Evolutionary conservation across 2,888 invertebrate genomes (phyloP), one percentile per base, ranked within the genome.

Genomic region (Ypsolopha sequella): DNA sequence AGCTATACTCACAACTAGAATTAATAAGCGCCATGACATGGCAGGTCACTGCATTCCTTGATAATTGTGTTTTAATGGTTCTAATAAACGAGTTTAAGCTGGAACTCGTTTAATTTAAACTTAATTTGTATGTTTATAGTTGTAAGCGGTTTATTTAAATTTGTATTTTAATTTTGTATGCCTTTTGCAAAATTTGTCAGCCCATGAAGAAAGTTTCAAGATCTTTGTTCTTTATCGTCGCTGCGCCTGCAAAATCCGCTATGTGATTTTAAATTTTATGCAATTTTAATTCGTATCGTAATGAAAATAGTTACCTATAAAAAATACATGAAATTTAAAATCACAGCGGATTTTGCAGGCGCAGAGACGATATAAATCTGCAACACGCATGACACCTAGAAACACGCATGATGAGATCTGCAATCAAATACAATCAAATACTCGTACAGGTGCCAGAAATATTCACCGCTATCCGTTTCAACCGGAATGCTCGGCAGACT

Each of bases 11-110:
- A 24, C 10, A 8, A 41, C 7, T 7, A 24, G n/a, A 7, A 45
- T 36, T 36, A 7, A 39, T 41, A 41, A 39, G 41, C 43, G 11
- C 49, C n/a, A n/a, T n/a, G 24, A 9, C 2, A 36, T 14, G 36
- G 43, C 35, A 51, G 38, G 51, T 39, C 36, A 39, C 51, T 11
- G 51, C 41, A 51, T 51, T 45, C 51, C 51, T n/a, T 51, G 36
- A 45, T 45, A 36, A 51, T 43, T 36, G 24, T 35, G 7, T 49
- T 49, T 49, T 49, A 49, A 49, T 49, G 49, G 41, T 14, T 24
- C 39, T 48, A 39, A 49, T 49, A 49, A 14, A 48, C 48, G 7
- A 44, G 47, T 36, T 36, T 36, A 13, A 47, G 36, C 36, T 47
- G 33, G 47, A 11, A 14, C 47, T 47, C 36, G 43, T 43, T 43